These are phyloP conservation scores for Labeo rohita DNA, from an alignment of 2,113 vertebrate genomes.

Conservation along the genomic window DNA sequence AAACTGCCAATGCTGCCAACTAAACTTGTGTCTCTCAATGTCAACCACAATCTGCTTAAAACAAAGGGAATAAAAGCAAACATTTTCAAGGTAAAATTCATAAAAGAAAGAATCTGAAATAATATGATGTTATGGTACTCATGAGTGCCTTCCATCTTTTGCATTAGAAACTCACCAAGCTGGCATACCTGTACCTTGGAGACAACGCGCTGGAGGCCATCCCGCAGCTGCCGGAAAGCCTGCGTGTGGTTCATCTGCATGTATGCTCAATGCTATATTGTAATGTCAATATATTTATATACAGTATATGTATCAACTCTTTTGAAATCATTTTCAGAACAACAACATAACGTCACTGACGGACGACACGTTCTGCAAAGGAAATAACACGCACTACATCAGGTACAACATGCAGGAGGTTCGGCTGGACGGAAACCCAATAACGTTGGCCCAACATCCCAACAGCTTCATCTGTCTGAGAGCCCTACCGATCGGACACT, in stretches of 20 bases:
- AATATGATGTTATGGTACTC: background rate
- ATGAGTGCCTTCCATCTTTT: background rate
- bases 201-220: conserved; percentile 88
- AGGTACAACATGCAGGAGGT: conserved; percentile 82
- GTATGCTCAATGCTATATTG: conserved; percentile 67
- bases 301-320: background rate
- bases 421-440: conserved; percentile 88
- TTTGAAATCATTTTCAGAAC: conserved; percentile 74
- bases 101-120: background rate
- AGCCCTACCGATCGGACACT: conserved; percentile 83
- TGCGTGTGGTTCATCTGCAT: conserved; percentile 90
- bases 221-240: conserved; percentile 88
- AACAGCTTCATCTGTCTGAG: conserved; percentile 90
- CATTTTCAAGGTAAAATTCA: conserved; percentile 83
- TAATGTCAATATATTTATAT: background rate
- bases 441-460: conserved; percentile 82
- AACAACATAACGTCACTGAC: conserved; percentile 89
- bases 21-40: conserved; percentile 82
- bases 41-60: conserved; percentile 86
- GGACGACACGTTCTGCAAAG: conserved; percentile 92
- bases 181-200: conserved; percentile 88
- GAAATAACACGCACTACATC: conserved; percentile 84
- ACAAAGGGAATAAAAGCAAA: conserved; percentile 89
- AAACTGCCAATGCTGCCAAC: conserved; percentile 87
- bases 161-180: conserved; percentile 82